phyloP scores from a whole-genome alignment of 2,113 vertebrate species.

The Felis chaus region DNA sequence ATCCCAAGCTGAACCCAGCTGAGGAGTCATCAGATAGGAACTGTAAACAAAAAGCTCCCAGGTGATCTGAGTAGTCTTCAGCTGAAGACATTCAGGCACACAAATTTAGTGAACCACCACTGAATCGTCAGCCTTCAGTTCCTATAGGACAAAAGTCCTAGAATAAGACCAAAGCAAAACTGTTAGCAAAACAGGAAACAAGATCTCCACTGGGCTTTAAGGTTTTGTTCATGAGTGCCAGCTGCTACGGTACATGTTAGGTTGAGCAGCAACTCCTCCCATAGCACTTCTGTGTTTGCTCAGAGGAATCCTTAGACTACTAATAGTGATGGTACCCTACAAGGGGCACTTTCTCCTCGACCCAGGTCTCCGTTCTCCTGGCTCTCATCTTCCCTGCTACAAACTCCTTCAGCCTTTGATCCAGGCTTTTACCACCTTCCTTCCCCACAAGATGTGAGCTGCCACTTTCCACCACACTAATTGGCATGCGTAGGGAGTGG shows the following conservation, averaged over 20 bases:
- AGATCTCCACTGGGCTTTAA: not conserved
- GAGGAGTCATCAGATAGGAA: not conserved
- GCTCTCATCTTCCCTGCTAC: not conserved
- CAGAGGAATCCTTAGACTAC: not conserved
- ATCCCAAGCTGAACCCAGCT: not conserved
- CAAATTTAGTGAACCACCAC: not conserved
- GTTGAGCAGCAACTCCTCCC: not conserved
- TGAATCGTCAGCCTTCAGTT: not conserved
- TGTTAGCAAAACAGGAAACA: too few relatives aligned
- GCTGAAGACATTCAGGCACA: not conserved
- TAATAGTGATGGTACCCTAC: not conserved
- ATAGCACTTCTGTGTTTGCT: not conserved
- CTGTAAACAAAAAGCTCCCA: not conserved
- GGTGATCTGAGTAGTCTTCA: not conserved
- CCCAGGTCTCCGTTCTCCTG: rapidly evolving
- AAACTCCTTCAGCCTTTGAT: not conserved
- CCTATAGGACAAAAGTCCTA: not conserved
- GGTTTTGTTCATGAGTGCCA: not conserved
- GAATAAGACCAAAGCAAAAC: not conserved
- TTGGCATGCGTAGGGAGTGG: not conserved
- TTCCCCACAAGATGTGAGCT: not conserved
- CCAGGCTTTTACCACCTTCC: not conserved
- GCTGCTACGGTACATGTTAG: not conserved
- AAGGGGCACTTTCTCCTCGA: not conserved
- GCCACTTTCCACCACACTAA: not conserved